Evolutionary conservation across 2,797 vertebrate species (phyloP), one percentile per base, ranked within the genome.

Genomic region (Antrozous pallidus): DNA sequence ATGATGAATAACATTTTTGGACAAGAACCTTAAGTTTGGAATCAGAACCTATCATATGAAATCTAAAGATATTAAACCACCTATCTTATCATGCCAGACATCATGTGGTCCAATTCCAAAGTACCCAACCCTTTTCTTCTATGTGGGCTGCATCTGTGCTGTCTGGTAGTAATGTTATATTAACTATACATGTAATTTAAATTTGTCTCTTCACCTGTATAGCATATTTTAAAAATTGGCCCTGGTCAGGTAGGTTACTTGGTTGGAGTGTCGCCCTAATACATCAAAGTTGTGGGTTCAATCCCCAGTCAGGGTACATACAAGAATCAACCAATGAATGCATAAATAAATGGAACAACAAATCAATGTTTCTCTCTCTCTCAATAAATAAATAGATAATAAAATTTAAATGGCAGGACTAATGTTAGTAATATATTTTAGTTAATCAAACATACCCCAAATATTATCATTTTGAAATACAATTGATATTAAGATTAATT

Each of bases 371-470:
- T n/a, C 28, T 61, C 58, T 31, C 28, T 61, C 28, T 63, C 3
- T n/a, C 31, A 63, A 63, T 65, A 17, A 65, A 65, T 65, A 18
- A 65, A 65, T 65, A 65, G 7, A 65, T 33, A 65, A 63, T n/a
- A 65, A 65, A 33, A 65, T 18, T 65, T 45, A 74, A 67, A 91
- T 65, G 18, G 22, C 67, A 67, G 78, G 75, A 83, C 58, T 75
- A 49, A 33, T 78, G 91, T 81, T 77, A 83, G 69, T 65, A 81
- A 42, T 10, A 86, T 74, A 83, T 82, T 92, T 79, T 87, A 94
- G 40, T 83, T 94, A 91, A 73, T 47, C 20, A 22, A 91, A 40
- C 45, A 54, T 61, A 73, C 56, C 8, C 54, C 47, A 67, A 93
- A 56, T 93, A 89, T 77, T 70, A 75, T 20, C 11, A 51, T 79